phyloP scores from a whole-genome alignment of 1,140 invertebrate genomes.

The Hyles vespertilio region DNA sequence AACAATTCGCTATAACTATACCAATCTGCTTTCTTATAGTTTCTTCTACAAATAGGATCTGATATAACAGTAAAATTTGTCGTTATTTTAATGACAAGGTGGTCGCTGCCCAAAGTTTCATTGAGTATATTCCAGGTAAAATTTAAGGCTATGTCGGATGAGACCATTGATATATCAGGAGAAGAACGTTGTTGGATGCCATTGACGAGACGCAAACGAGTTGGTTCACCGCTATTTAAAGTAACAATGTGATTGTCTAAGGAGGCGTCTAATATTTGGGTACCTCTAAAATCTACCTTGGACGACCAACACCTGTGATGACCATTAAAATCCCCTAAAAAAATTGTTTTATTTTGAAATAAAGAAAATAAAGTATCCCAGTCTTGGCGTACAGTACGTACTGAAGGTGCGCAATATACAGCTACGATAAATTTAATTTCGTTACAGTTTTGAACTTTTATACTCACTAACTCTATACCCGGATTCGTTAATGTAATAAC shows the following conservation, averaged over 20 bases:
- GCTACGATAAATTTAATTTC: not conserved
- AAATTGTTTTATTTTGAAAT: not conserved
- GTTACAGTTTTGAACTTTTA: not conserved
- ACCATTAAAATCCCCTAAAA: constrained; percentile 1
- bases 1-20: too few species aligned
- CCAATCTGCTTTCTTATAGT: too few species aligned
- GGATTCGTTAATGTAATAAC: not conserved
- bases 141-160: too few species aligned
- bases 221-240: too few species aligned
- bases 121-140: too few species aligned
- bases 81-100: too few species aligned
- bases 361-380: constrained; percentile 2
- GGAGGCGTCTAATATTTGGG: too few species aligned
- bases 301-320: not conserved
- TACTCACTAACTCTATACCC: not conserved
- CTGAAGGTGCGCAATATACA: not conserved
- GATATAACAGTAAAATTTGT: too few species aligned
- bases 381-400: not conserved
- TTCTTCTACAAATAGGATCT: too few species aligned
- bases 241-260: too few species aligned
- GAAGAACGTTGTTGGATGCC: not conserved
- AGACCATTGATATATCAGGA: not conserved
- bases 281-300: not conserved
- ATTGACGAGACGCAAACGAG: too few species aligned
- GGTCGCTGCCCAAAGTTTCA: too few species aligned